Base-by-base conservation (phyloP, 2,113 vertebrate species). In the Hippopotamus amphibius region DNA sequence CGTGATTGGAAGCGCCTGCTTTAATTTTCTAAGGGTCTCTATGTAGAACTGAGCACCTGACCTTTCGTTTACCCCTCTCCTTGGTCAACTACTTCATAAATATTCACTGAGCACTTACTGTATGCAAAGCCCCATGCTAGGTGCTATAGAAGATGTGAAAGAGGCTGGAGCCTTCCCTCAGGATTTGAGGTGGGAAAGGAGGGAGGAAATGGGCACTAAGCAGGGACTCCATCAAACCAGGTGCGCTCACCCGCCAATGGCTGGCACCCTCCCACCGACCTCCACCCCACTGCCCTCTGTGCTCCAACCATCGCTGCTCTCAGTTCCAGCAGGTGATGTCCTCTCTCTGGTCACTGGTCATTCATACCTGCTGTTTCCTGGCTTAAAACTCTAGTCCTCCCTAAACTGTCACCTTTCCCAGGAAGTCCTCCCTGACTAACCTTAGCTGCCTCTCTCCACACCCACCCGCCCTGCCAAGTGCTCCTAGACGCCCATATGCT, bases 1-100 rank as follows among this genome's bases (percentile, higher is more conserved):
- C 19, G 10, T 92, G 92, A 72, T 10, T 95, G 28, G n/a, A 89
- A 87, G 48, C 7, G 4, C n/a, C 7, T 37, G 50, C 63, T 65
- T 76, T 82, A 74, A 50, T 69, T 93, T 97, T 72, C 72, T 68
- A 79, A 95, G 77, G 24, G 50, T 92, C 33, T 88, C 66, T 72
- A 26, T 16, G 4, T 46, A 90, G n/a, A 82, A 85, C 5, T n/a
- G 86, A 66, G 24, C 59, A 86, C 63, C 66, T 83, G 61, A 79
- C 72, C 41, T 41, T 87, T 90, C 80, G 33, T 66, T 88, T 74
- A 83, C 55, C 46, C 26, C 7, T 68, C 14, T 85, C 21, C 22
- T 88, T 50, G 46, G 85, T 91, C 72, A 93, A 46, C 12, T n/a
- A 43, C 13, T 15, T 63, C 30, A 71, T 24, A 76, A 33, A 50